Evolutionary conservation across 2,797 vertebrate species (phyloP).

Genomic region (Silurus lanzhouensis): DNA sequence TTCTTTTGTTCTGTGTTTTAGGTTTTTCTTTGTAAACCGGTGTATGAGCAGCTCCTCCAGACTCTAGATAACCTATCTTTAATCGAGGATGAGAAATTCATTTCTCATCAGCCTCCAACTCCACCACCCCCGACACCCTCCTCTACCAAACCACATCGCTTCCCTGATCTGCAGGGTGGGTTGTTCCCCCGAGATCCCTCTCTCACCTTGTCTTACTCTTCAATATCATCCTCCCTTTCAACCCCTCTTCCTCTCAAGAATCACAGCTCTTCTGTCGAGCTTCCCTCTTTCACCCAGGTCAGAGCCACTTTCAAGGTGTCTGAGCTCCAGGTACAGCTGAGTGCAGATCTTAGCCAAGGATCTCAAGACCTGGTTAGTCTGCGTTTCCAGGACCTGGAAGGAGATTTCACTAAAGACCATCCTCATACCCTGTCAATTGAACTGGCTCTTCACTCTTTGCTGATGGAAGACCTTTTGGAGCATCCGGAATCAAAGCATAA

Average conservation of each 20-base stretch:
- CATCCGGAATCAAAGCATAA: slow-evolving; percentile 91
- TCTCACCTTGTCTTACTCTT: slow-evolving; percentile 64
- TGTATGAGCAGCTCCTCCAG: slow-evolving; percentile 96
- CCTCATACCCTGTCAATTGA: slow-evolving; percentile 88
- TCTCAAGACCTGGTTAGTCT: slow-evolving; percentile 94
- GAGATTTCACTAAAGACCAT: slow-evolving; percentile 91
- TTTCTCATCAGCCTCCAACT: slow-evolving; percentile 71
- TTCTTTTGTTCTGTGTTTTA: slow-evolving; percentile 54
- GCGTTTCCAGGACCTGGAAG: slow-evolving; percentile 92
- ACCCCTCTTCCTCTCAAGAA: slow-evolving; percentile 71
- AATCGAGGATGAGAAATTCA: slow-evolving; percentile 79
- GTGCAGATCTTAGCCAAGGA: slow-evolving; percentile 89
- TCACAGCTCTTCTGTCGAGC: slow-evolving; percentile 62
- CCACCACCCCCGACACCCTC: slow-evolving; percentile 76
- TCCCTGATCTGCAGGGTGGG: slow-evolving; percentile 80
- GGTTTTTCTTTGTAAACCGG: slow-evolving; percentile 94
- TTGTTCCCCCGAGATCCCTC: slow-evolving; percentile 84
- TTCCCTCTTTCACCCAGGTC: slow-evolving; percentile 86
- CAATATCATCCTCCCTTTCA: slow-evolving; percentile 65
- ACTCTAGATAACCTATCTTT: slow-evolving; percentile 92
- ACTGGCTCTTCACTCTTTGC: slow-evolving; percentile 87
- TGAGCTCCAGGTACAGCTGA: slow-evolving; percentile 91
- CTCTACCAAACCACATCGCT: slow-evolving; percentile 72
- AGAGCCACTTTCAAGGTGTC: slow-evolving; percentile 87
- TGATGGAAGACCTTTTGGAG: slow-evolving; percentile 96